Evolutionary conservation across 2,797 vertebrate species (phyloP), one percentile per base, ranked within the genome.

Genomic region (Neostethus bicornis): DNA sequence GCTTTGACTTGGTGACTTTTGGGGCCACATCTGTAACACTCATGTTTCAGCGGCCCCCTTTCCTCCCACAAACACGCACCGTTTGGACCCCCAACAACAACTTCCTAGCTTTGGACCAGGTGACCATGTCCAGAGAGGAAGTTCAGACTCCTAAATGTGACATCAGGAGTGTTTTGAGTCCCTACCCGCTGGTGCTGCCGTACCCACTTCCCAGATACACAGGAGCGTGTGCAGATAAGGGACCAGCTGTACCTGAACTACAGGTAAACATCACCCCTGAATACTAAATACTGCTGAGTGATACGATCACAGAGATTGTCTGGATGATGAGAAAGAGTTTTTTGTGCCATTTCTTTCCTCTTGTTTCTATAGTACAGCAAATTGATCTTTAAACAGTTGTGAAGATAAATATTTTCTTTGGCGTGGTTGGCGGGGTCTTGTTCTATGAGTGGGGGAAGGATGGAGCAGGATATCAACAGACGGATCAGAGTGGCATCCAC

Each of bases 1-100:
- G 96, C 85, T 98, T 98, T 80, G 96, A 98, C 84, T 90, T 98
- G 29, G 93, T 98, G 80, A 95, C 95, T 21, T 73, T 94, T 45
- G 96, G 96, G 11, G 96, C 96, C 10, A 94, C 94, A 81, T 95
- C 96, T 3, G 88, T 97, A 67, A 92, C 93, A 44, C 87, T 98
- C 64, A 86, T 95, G 85, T 98, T 98, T 88, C 95, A 98, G 65
- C 94, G 96, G 9, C 95, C 95, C 29, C 96, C 96, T 44, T 98
- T 98, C 82, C 77, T 96, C 47, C 84, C 92, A 34, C 94, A 95
- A 83, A 96, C 93, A 61, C 94, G 93, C 63, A 95, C 94, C 2
- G 84, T 96, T 58, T 98, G 96, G 96, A 91, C 96, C 23, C 95
- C 96, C 19, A 96, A 95, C 94, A 97, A 97, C 85, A 93, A 94